These are phyloP conservation scores for Habroteleia sp. DNA, from an alignment of 2,888 invertebrate genomes.

Conservation along the genomic window DNA sequence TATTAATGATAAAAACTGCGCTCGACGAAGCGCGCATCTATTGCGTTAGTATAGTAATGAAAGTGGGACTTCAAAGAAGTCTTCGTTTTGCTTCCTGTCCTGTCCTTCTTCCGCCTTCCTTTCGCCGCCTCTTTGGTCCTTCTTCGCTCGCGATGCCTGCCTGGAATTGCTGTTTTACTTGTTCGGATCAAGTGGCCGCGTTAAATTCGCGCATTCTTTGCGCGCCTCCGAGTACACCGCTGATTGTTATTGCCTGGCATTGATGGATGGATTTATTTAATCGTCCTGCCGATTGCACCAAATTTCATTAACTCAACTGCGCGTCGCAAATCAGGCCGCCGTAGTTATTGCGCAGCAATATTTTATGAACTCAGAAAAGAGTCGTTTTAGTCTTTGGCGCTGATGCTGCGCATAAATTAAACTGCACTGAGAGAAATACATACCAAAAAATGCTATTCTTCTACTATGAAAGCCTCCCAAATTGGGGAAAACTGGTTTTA, in stretches of 20 bases:
- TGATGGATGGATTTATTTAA: slow-evolving; percentile 31
- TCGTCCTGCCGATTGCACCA: background rate
- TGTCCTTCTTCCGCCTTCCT: background rate
- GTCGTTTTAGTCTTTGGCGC: too few species aligned
- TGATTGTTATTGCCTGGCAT: slow-evolving; percentile 18
- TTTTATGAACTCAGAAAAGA: too few species aligned
- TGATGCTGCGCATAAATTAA: too few species aligned
- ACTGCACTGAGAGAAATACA: too few species aligned
- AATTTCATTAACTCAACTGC: too few species aligned
- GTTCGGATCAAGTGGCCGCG: slow-evolving; percentile 32
- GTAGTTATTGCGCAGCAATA: too few species aligned
- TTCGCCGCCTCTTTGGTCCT: background rate
- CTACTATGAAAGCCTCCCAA: too few species aligned
- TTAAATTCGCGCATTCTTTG: slow-evolving; percentile 35
- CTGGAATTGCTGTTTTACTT: slow-evolving; percentile 52
- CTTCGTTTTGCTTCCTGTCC: slow-evolving; percentile 6
- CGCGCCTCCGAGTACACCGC: background rate
- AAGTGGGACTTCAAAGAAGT: slow-evolving; percentile 51
- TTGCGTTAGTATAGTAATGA: slow-evolving; percentile 55
- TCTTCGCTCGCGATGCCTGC: slow-evolving; percentile 27
- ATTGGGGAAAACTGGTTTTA: too few species aligned
- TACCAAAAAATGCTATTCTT: too few species aligned
- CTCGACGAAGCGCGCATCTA: slow-evolving; percentile 48
- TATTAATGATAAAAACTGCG: slow-evolving; percentile 54
- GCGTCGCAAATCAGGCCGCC: too few species aligned